These are phyloP conservation scores for Apocrypta bakeri DNA, from an alignment of 1,140 invertebrate genomes.

Conservation along the genomic window DNA sequence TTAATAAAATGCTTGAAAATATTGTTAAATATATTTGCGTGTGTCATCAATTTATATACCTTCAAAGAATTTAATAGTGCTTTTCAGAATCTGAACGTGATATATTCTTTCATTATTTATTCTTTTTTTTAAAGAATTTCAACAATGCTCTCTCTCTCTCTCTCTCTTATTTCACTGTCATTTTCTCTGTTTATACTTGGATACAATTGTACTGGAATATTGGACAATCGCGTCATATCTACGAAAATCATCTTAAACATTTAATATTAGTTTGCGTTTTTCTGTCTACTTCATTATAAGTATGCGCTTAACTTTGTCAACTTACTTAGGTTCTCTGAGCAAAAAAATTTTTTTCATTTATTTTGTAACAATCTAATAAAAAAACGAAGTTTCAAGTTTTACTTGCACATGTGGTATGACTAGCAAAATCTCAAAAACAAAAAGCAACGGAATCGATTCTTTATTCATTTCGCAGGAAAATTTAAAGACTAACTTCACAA, in stretches of 20 bases:
- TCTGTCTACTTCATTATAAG: background rate
- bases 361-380: background rate
- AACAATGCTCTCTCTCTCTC: background rate
- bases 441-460: background rate
- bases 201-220: slow-evolving; percentile 47
- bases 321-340: background rate
- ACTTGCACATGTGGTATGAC: slow-evolving; percentile 35
- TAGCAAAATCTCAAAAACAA: slow-evolving; percentile 40
- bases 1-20: slow-evolving; percentile 24
- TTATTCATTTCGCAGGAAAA: slow-evolving; percentile 15
- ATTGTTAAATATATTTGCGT: background rate
- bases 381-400: slow-evolving; percentile 27
- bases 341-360: slow-evolving; percentile 25
- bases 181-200: slow-evolving; percentile 20
- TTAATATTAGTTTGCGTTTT: slow-evolving; percentile 20
- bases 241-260: slow-evolving; percentile 38
- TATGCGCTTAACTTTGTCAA: background rate
- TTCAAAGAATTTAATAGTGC: slow-evolving; percentile 42
- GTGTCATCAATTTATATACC: background rate
- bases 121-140: slow-evolving; percentile 8
- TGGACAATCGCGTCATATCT: slow-evolving; percentile 39
- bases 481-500: background rate
- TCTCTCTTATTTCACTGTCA: too few relatives aligned
- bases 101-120: slow-evolving; percentile 21
- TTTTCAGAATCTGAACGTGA: background rate